Evolutionary conservation across 2,797 vertebrate genomes (phyloP).

Genomic region (Microctenopoma stevenorrisi): DNA sequence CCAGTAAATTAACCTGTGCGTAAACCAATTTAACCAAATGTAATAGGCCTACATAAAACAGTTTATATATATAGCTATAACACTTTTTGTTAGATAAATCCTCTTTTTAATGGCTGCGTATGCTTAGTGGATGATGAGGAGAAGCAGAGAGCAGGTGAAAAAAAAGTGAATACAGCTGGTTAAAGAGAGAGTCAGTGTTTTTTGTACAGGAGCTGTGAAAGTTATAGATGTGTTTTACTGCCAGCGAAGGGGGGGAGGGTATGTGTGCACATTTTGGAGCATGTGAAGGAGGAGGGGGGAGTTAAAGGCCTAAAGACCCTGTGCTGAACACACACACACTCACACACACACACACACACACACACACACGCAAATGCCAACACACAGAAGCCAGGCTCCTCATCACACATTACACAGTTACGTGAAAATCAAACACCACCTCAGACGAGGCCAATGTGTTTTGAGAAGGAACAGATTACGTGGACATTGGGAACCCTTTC

Average conservation of each 20-base stretch:
- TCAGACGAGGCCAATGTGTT: conserved; percentile 46
- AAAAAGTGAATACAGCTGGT: conserved; percentile 54
- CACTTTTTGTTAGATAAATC: neutral
- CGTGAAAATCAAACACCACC: conserved; percentile 52
- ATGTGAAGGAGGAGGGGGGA: conserved; percentile 4
- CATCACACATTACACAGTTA: conserved; percentile 49
- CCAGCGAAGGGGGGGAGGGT: conserved; percentile 6
- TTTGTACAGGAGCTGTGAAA: conserved; percentile 55
- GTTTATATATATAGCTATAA: neutral
- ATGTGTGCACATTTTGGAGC: conserved; percentile 24
- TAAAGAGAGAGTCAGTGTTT: conserved; percentile 43
- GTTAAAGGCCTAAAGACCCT: conserved; percentile 22
- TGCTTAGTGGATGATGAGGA: conserved; percentile 14
- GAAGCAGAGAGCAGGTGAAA: conserved; percentile 58
- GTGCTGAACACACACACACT: conserved; percentile 10
- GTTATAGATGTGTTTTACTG: conserved; percentile 60
- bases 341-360: conserved; percentile 23
- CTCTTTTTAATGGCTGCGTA: neutral
- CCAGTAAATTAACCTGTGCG: neutral
- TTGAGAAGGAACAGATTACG: conserved; percentile 17
- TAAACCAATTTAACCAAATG: neutral
- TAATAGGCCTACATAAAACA: neutral
- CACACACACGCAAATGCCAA: conserved; percentile 20
- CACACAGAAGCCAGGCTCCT: conserved; percentile 38
- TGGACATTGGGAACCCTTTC: conserved; percentile 36